Evolutionary conservation across 2,797 vertebrate genomes (phyloP), one percentile per base, ranked within the genome.

Genomic region (Crenichthys baileyi): DNA sequence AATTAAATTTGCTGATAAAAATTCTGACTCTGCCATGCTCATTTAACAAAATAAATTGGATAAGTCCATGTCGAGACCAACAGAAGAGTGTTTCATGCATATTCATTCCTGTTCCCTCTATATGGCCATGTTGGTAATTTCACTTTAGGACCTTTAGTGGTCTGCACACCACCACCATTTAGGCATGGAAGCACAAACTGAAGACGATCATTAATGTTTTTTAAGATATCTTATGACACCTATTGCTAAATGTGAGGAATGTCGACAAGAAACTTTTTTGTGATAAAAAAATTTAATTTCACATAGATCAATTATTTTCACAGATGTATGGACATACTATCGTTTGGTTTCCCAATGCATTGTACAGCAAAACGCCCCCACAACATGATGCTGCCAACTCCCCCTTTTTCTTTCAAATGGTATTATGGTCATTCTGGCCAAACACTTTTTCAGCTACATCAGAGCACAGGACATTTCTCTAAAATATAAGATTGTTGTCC

Each of bases 141-240:
- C 63, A 73, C 77, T 73, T 75, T 0, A 29, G 46, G 75, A 79
- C 77, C 50, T 72, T 72, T 7, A 5, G 75, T 70, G 78, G 46
- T 70, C 76, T 2, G 22, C 18, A 24, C 41, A 20, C 77, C 36
- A 46, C 18, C 77, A 72, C 29, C 77, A 36, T 48, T 51, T 22
- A 81, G 79, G 83, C 77, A 6, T 2, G 63, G 58, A 48, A 8
- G 39, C 76, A 26, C 46, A 76, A 83, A 83, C 56, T 71, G 29
- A 74, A 22, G 61, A 73, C 73, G 29, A 55, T 88, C 81, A 58
- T 31, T 89, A 80, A 84, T 82, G 78, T 74, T 84, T 68, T 71
- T 79, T 36, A 51, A 79, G 78, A 83, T 83, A 75, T 81, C 26
- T 76, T 80, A 87, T 86, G 83, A 89, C 85, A 74, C 88, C 72